Base-by-base conservation (phyloP, 2,888 invertebrate species). In the Monoplex corrugatus region DNA sequence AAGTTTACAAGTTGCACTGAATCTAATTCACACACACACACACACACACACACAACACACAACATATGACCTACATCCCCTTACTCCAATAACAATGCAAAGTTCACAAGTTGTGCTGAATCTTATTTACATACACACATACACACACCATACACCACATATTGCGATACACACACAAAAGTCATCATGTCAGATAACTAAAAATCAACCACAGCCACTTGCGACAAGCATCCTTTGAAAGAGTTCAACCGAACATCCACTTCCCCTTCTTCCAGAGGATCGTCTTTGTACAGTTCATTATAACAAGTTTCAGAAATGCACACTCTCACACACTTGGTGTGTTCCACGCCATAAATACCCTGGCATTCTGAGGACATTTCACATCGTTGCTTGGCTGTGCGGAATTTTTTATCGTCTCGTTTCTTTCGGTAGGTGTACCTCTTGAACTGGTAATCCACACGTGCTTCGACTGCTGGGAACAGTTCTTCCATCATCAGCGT, bases 261-360 rank as follows among this genome's bases (percentile, higher is more conserved):
- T 91, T 95, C 95, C 72, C 95, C 95, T 86, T 95, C 95, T 91
- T 95, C 95, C 28, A 95, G 92, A 93, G 95, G 93, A 89, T 95
- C 95, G 35, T 90, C 87, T 8, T 90, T 93, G 90, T 95, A 95
- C 8, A 95, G 91, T 90, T 95, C 94, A 1, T 92, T 86, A 87
- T 94, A 95, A 89, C 95, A 95, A 68, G 92, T 91, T 5, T 91
- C 90, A 0, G 95, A 95, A 90, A 95, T 93, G 89, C 95, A 95
- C 87, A 91, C 86, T 10, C 95, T 91, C 28, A 95, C 91, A 92
- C 95, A 95, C 86, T 93, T 93, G 8, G 93, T 93, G 86, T 94
- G 93, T 1, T 94, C 92, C 10, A 94, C 92, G 8, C 95, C 94
- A 89, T 91, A 91, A 28, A 92, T 85, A 0, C 92, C 91, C 35